Percentiles rank a stretch among this genome's conserved stretches.
phyloP scores from a whole-genome alignment of 1,140 invertebrate genomes.

The Phthorimaea operculella region DNA sequence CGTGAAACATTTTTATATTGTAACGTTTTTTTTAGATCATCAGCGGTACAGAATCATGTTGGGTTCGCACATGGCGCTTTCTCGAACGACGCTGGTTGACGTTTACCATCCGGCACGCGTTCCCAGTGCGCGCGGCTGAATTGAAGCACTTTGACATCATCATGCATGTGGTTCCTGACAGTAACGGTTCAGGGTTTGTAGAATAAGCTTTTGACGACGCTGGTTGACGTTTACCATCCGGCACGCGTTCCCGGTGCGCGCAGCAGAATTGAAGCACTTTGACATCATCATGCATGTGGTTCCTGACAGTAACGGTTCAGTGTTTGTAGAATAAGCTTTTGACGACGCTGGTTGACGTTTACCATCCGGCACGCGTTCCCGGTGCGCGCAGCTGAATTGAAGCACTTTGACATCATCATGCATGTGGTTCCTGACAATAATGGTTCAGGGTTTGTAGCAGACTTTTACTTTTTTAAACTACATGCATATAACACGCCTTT shows the following conservation, averaged over 20 bases:
- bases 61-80: constrained; percentile 51
- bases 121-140: constrained; percentile 39
- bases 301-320: too few species aligned
- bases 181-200: too few species aligned
- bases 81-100: constrained; percentile 43
- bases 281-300: constrained; percentile 20
- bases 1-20: neutral
- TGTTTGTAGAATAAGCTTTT: too few species aligned
- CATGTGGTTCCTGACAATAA: too few species aligned
- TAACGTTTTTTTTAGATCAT: constrained; percentile 33
- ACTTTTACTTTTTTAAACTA: too few species aligned
- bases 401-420: constrained; percentile 26
- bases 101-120: constrained; percentile 44
- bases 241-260: constrained; percentile 32
- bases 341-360: too few species aligned
- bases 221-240: constrained; percentile 6
- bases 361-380: constrained; percentile 22
- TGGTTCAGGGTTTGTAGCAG: too few species aligned
- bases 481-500: too few species aligned
- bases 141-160: constrained; percentile 28
- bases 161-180: neutral
- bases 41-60: constrained; percentile 36
- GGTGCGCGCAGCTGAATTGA: constrained; percentile 36
- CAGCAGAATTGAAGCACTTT: constrained; percentile 28
- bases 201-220: too few species aligned